These are phyloP conservation scores for Phalera bucephala DNA, from an alignment of 2,888 invertebrate species.

Conservation along the genomic window DNA sequence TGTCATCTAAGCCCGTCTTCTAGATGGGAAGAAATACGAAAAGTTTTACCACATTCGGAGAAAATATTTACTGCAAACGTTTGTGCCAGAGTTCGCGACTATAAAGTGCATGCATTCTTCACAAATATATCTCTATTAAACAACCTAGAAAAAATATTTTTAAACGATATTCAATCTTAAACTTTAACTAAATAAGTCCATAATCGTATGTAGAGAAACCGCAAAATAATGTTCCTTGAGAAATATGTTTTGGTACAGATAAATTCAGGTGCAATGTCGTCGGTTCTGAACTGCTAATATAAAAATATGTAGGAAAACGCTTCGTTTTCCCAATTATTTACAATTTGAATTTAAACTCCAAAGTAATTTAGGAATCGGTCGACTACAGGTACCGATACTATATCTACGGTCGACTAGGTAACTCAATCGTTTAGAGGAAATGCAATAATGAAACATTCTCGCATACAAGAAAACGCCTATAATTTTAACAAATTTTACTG, in stretches of 20 bases:
- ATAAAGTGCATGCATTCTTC: slow-evolving; percentile 54
- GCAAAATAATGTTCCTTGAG: slow-evolving; percentile 47
- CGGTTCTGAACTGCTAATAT: slow-evolving; percentile 39
- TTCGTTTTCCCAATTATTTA: slow-evolving; percentile 14
- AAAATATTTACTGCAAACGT: slow-evolving; percentile 61
- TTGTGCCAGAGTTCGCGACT: slow-evolving; percentile 44
- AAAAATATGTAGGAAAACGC: slow-evolving; percentile 47
- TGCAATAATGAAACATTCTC: too few relatives aligned
- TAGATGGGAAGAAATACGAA: background rate
- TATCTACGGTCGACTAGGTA: too few relatives aligned
- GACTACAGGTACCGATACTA: too few relatives aligned
- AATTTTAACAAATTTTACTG: too few relatives aligned
- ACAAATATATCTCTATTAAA: slow-evolving; percentile 67
- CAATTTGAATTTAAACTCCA: too few relatives aligned
- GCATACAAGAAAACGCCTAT: too few relatives aligned
- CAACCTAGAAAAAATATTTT: slow-evolving; percentile 21
- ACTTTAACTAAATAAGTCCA: slow-evolving; percentile 21
- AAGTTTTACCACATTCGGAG: slow-evolving; percentile 27
- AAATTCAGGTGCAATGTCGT: slow-evolving; percentile 52
- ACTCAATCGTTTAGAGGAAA: too few relatives aligned
- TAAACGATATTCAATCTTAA: slow-evolving; percentile 30
- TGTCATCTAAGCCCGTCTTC: slow-evolving; percentile 1
- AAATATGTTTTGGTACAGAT: slow-evolving; percentile 47
- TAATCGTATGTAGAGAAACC: slow-evolving; percentile 21
- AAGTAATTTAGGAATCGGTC: too few relatives aligned